phyloP scores from a whole-genome alignment of 2,113 vertebrate genomes.

The Ondatra zibethicus region DNA sequence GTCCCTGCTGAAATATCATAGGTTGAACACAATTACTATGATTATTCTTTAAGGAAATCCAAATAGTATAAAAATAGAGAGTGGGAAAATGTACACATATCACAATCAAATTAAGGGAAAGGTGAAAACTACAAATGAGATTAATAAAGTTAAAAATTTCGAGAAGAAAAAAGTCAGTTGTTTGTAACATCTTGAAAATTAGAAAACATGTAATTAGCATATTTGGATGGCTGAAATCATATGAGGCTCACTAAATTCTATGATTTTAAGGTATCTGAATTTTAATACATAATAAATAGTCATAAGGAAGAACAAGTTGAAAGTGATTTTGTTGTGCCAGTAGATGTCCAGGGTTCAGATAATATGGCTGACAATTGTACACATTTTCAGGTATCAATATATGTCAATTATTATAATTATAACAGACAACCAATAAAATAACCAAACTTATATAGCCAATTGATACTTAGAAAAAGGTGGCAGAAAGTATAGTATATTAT shows the following conservation, averaged over 20 bases:
- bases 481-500: neutral
- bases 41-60: neutral
- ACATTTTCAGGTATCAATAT: neutral
- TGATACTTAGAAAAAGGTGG: neutral
- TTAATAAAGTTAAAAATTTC: neutral
- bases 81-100: neutral
- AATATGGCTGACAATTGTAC: fast-evolving
- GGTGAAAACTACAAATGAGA: neutral
- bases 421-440: neutral
- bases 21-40: neutral
- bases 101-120: neutral
- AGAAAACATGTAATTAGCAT: neutral
- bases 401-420: neutral
- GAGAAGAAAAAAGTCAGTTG: neutral
- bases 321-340: neutral
- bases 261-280: neutral
- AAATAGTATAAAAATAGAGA: neutral
- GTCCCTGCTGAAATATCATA: neutral
- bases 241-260: neutral
- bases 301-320: neutral
- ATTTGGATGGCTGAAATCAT: fast-evolving
- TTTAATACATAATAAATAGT: neutral
- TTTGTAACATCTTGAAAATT: neutral
- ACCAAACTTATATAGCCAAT: neutral
- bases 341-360: neutral